phyloP scores from a whole-genome alignment of 2,888 invertebrate genomes.

The Hedychridium roseum region DNA sequence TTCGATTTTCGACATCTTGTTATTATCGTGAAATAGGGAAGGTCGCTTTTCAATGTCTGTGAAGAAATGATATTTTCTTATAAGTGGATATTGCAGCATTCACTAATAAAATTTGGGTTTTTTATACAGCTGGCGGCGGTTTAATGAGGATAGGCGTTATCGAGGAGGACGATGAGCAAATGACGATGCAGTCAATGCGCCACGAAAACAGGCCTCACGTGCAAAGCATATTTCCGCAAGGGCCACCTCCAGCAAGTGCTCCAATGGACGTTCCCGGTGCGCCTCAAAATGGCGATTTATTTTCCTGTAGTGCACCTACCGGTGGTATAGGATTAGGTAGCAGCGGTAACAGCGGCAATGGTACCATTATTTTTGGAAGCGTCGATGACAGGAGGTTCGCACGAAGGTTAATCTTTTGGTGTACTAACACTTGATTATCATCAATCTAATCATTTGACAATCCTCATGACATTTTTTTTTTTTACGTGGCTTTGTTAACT shows the following conservation, averaged over 20 bases:
- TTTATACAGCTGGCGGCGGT: conserved; percentile 35
- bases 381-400: conserved; percentile 9
- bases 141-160: conserved; percentile 61
- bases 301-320: conserved; percentile 55
- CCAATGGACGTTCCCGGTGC: conserved; percentile 71
- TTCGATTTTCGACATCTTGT: background rate
- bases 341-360: conserved; percentile 2
- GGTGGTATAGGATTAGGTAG: background rate
- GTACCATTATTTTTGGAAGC: too few species aligned
- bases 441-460: too few species aligned
- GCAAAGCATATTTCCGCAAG: conserved; percentile 59
- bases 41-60: too few species aligned
- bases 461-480: too few species aligned
- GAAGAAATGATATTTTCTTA: too few species aligned
- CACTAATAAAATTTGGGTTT: too few species aligned
- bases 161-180: conserved; percentile 76
- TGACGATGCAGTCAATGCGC: conserved; percentile 80
- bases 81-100: too few species aligned
- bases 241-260: conserved; percentile 69
- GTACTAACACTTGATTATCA: too few species aligned
- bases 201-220: conserved; percentile 63
- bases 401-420: conserved; percentile 25
- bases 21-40: too few species aligned
- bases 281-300: conserved; percentile 38
- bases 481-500: too few species aligned